Conservation (phyloP, 2,113 vertebrate species). For the Cervus canadensis region DNA sequence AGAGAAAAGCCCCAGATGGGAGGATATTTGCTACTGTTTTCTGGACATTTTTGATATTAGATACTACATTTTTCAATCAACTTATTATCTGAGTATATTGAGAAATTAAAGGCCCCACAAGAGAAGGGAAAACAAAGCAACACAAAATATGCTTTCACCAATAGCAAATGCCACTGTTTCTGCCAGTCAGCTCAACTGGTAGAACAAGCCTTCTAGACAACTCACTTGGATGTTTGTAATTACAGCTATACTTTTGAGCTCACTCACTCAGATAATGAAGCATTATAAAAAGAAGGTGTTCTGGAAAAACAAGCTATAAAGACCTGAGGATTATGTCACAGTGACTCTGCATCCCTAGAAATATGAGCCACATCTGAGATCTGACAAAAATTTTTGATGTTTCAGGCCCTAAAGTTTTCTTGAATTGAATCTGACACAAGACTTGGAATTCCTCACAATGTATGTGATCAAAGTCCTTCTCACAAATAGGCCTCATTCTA, state of each 20-base stretch:
- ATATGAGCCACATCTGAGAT: not conserved
- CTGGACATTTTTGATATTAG: not conserved
- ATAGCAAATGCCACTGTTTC: not conserved
- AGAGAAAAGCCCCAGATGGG: not conserved
- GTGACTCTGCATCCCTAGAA: not conserved
- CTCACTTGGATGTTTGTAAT: not conserved
- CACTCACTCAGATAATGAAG: not conserved
- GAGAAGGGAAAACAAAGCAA: conserved; percentile 28
- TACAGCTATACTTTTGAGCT: not conserved
- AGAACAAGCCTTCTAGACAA: not conserved
- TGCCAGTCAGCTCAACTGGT: not conserved
- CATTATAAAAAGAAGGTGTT: not conserved
- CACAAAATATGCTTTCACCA: not conserved
- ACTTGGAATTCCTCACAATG: not conserved
- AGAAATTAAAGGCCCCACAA: not conserved
- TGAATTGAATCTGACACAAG: not conserved
- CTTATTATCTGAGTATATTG: not conserved
- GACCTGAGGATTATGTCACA: not conserved
- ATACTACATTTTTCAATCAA: conserved; percentile 1
- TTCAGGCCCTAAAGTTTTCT: not conserved
- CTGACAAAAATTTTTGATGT: not conserved
- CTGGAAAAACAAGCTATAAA: conserved; percentile 1
- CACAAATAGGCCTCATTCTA: not conserved
- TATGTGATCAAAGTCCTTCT: not conserved
- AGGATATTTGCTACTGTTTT: not conserved